A percentile compares a stretch with the other conserved stretches of the same genome.
These are phyloP conservation scores for Lymantria monacha DNA, from an alignment of 2,888 invertebrate genomes.

Conservation along the genomic window DNA sequence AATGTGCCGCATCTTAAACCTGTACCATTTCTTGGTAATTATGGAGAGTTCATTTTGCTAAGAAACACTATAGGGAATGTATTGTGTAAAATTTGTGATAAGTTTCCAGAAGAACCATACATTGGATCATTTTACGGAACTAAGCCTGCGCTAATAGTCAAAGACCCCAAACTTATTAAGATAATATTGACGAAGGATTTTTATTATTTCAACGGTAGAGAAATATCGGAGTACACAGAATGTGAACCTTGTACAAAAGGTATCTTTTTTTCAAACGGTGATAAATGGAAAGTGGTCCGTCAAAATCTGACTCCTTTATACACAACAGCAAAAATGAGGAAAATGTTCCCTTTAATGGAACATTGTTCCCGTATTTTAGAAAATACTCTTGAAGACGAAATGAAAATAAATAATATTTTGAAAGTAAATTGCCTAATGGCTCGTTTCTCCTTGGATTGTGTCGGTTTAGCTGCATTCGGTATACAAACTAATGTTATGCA, in stretches of 20 bases:
- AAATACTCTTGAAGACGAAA: slow-evolving; percentile 1
- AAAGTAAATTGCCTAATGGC: slow-evolving; percentile 4
- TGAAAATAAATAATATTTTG: neutral
- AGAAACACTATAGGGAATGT: slow-evolving; percentile 13
- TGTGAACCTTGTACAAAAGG: slow-evolving; percentile 9
- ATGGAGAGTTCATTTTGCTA: slow-evolving; percentile 16
- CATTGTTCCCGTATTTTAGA: slow-evolving; percentile 14
- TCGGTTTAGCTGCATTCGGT: slow-evolving; percentile 10
- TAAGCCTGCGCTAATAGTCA: slow-evolving; percentile 26
- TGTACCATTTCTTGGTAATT: slow-evolving; percentile 25
- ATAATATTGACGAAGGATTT: slow-evolving; percentile 29
- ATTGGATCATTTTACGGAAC: slow-evolving; percentile 30
- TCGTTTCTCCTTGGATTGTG: slow-evolving; percentile 1
- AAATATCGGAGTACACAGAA: slow-evolving; percentile 16
- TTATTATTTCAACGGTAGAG: slow-evolving; percentile 29
- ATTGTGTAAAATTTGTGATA: slow-evolving; percentile 18
- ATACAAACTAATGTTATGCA: slow-evolving; percentile 12
- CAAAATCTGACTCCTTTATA: slow-evolving; percentile 31
- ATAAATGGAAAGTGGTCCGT: slow-evolving; percentile 27
- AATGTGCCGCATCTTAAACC: slow-evolving; percentile 24
- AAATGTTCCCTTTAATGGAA: slow-evolving; percentile 33
- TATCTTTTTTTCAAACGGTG: slow-evolving; percentile 11
- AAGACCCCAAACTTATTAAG: slow-evolving; percentile 28
- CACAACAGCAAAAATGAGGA: slow-evolving; percentile 21
- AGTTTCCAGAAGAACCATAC: slow-evolving; percentile 27